Base-by-base conservation (phyloP, 1,140 invertebrate genomes). In the Parasteatoda tepidariorum region DNA sequence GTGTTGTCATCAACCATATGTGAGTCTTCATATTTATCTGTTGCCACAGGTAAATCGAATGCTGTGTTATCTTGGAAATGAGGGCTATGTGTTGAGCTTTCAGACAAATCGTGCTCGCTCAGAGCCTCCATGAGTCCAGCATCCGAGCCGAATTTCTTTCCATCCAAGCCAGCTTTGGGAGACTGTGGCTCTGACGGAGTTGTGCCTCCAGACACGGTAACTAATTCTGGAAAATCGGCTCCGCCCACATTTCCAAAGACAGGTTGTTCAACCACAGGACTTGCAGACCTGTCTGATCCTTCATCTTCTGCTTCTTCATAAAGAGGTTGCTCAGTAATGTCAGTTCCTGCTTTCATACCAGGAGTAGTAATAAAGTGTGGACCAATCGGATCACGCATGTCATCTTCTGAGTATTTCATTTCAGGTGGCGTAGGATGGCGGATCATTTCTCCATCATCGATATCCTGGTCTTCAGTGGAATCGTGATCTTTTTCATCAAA, bases 161-260 rank as follows among this genome's bases (percentile, higher is more conserved):
- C 33, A 67, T 81, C 84, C 13, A 79, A 67, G 9, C 4, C 18
- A 22, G 78, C 30, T 55, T 82, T 81, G 2, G 85, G 85, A 13
- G 85, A 86, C 5, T 83, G 79, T 3, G 85, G 84, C 70, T 86
- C 85, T 6, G 84, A 84, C 13, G 85, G 83, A 5, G 85, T 86
- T 3, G 83, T 86, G 3, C 79, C 85, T n/a, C 76, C 85, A 31
- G 85, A 86, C 11, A 86, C 64, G 28, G 66, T 85, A 11, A 86
- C 78, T 18, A 84, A 3, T 54, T 86, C 85, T 13, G 85, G 78
- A 55, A 71, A 86, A 33, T 86, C 84, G n/a, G 70, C 83, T 28
- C 38, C 15, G 15, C 64, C 55, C 18, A 28, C 67, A 59, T 64
- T 85, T 2, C 81, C 66, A 24, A 74, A 85, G 13, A 85, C 81